Conservation (phyloP, 2,888 invertebrate genomes). For the Onthophagus sagittarius region DNA sequence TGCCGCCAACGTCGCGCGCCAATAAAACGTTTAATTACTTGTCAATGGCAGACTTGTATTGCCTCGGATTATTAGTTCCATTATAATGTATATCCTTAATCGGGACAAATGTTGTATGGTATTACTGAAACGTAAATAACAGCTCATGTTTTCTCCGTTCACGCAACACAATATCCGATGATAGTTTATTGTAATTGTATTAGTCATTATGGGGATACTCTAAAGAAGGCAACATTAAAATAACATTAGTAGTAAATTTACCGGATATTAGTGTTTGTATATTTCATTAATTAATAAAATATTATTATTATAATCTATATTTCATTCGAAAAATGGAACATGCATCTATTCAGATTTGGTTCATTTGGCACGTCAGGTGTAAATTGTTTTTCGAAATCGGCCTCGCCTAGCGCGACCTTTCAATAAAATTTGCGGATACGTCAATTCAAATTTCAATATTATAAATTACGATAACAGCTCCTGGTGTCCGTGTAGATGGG, state of each 20-base stretch:
- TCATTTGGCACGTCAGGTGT: background rate
- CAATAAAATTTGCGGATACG: background rate
- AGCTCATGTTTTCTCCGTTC: background rate
- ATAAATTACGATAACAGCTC: background rate
- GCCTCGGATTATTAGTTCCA: slow-evolving; percentile 36
- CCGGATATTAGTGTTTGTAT: too few relatives aligned
- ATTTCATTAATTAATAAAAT: too few relatives aligned
- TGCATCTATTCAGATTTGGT: background rate
- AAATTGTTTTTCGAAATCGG: background rate
- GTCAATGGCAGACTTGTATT: slow-evolving; percentile 43
- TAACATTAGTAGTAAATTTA: too few relatives aligned
- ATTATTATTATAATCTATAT: too few relatives aligned
- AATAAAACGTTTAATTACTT: slow-evolving; percentile 44
- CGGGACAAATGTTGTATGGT: slow-evolving; percentile 24
- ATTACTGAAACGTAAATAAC: background rate
- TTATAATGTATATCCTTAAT: slow-evolving; percentile 34
- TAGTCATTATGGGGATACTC: too few relatives aligned
- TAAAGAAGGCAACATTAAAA: too few relatives aligned
- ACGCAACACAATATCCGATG: too few relatives aligned
- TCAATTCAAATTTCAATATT: background rate
- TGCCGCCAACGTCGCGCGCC: slow-evolving; percentile 31
- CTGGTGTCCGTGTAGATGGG: background rate
- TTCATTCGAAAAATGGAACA: too few relatives aligned
- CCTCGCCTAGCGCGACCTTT: background rate
- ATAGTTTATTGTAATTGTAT: too few relatives aligned